A percentile compares a stretch with the other conserved stretches of the same genome.
These are phyloP conservation scores for Leucoraja erinaceus DNA, from an alignment of 2,113 vertebrate species.

Conservation along the genomic window DNA sequence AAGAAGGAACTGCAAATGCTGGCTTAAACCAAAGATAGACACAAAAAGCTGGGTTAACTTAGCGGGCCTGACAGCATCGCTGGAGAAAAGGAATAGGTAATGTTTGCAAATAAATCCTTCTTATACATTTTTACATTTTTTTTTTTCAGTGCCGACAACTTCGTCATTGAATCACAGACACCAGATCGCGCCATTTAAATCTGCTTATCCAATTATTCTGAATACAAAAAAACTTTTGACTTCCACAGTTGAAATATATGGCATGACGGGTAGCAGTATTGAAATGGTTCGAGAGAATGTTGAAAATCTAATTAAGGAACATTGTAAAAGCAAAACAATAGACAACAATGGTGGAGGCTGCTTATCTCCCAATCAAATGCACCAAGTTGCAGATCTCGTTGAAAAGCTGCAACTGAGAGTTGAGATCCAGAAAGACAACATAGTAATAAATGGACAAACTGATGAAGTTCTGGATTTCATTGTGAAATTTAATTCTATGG, in stretches of 20 bases:
- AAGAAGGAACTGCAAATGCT: too few species aligned
- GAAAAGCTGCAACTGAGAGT: constrained; percentile 43
- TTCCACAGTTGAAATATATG: constrained; percentile 41
- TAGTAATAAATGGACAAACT: constrained; percentile 45
- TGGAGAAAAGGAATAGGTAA: too few species aligned
- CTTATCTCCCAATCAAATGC: constrained; percentile 42
- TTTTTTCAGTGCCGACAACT: neutral
- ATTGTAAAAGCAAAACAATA: constrained; percentile 42
- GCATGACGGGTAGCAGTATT: constrained; percentile 38
- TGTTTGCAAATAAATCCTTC: too few species aligned
- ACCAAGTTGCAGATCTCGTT: constrained; percentile 41
- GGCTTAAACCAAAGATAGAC: too few species aligned
- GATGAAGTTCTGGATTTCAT: constrained; percentile 43
- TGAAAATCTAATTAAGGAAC: constrained; percentile 45
- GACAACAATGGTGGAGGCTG: constrained; percentile 33
- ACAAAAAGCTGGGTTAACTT: too few species aligned
- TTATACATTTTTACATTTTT: too few species aligned
- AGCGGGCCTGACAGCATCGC: too few species aligned
- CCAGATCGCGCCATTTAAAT: too few species aligned
- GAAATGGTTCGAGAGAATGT: constrained; percentile 43
- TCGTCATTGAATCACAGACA: neutral
- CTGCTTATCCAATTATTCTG: neutral
- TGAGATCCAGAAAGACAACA: constrained; percentile 37
- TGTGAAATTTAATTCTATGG: constrained; percentile 42
- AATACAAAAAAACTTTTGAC: neutral